phyloP scores from a whole-genome alignment of 2,797 vertebrate genomes.

The Pipistrellus kuhlii region DNA sequence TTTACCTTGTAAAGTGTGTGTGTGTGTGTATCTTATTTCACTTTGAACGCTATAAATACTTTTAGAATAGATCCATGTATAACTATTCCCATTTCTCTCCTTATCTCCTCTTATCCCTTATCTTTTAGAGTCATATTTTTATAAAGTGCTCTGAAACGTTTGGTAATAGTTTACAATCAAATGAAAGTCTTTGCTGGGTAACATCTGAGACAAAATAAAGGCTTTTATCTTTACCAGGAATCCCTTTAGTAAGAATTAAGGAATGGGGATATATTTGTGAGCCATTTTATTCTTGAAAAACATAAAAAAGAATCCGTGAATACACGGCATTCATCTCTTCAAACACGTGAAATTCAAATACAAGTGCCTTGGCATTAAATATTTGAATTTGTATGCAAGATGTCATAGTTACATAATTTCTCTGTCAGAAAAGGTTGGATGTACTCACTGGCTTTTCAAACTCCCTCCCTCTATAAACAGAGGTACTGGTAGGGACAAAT shows the following conservation, averaged over 20 bases:
- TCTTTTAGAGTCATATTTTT: constrained; percentile 11
- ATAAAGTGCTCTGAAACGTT: constrained; percentile 36
- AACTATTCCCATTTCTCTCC: neutral
- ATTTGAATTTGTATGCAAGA: constrained; percentile 73
- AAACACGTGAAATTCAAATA: constrained; percentile 80
- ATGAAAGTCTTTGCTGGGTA: constrained; percentile 41
- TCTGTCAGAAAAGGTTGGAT: constrained; percentile 67
- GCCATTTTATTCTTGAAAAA: constrained; percentile 68
- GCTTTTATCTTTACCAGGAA: constrained; percentile 53
- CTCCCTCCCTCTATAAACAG: constrained; percentile 64
- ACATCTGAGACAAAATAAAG: constrained; percentile 38
- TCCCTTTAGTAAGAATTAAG: constrained; percentile 65
- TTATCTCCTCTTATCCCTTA: neutral
- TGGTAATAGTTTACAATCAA: constrained; percentile 51
- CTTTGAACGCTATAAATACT: neutral
- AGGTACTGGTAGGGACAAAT: constrained; percentile 61
- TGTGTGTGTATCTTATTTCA: neutral
- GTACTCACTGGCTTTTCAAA: constrained; percentile 62
- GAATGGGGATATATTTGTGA: constrained; percentile 51
- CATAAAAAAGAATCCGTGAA: constrained; percentile 72
- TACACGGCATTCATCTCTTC: constrained; percentile 73
- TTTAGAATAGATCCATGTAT: neutral
- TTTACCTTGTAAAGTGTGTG: neutral
- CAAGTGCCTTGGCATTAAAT: constrained; percentile 72
- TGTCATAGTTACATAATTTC: constrained; percentile 74